These are phyloP conservation scores for Catamblyrhynchus diadema DNA, from an alignment of 2,797 vertebrate genomes.

Conservation along the genomic window DNA sequence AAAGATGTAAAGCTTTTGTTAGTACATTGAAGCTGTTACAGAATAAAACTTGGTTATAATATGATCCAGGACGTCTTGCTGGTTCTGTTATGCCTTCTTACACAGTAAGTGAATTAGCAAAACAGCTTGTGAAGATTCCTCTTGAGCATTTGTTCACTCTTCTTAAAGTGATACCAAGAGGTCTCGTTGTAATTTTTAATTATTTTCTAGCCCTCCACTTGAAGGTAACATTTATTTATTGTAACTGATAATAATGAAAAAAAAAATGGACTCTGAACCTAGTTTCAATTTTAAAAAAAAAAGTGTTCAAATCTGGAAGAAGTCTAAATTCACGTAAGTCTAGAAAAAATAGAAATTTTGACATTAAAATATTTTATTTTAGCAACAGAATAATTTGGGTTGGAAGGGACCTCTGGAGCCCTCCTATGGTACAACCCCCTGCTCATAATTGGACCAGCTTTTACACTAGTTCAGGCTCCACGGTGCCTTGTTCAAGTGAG, in stretches of 20 bases:
- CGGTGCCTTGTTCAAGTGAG: neutral
- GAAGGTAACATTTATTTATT: slow-evolving; percentile 10
- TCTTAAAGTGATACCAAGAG: slow-evolving; percentile 18
- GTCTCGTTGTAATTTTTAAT: neutral
- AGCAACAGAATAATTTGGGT: neutral
- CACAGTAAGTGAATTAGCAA: neutral
- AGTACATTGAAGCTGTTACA: neutral
- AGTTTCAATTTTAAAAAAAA: neutral
- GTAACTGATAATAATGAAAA: neutral
- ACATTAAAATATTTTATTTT: neutral
- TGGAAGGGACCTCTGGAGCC: neutral
- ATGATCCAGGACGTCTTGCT: neutral
- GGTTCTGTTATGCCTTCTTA: neutral
- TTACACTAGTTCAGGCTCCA: neutral
- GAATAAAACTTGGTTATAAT: neutral
- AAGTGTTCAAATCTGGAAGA: neutral
- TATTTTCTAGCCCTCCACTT: neutral
- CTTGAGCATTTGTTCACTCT: slow-evolving; percentile 41
- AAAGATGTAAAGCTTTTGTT: neutral
- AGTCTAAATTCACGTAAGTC: neutral
- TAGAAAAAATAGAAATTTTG: neutral
- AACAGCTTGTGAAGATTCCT: neutral
- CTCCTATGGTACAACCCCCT: neutral
- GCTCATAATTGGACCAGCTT: neutral
- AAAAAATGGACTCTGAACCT: neutral